Conservation (phyloP, 2,888 invertebrate genomes). For the Mythimna ferrago region DNA sequence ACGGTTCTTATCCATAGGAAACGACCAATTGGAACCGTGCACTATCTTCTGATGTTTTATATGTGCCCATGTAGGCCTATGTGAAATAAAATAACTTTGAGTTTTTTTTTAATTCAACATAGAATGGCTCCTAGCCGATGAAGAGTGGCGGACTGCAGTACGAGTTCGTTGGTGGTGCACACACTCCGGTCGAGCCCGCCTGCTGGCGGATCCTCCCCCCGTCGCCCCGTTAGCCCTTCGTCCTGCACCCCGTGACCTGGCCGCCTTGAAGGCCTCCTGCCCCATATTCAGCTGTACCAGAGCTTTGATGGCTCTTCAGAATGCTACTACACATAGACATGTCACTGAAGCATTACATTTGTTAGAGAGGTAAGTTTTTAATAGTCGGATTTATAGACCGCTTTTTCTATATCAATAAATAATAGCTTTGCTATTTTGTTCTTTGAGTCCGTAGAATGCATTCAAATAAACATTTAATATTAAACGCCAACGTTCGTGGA, state of each 20-base stretch:
- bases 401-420: too few relatives aligned
- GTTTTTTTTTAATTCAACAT: neutral
- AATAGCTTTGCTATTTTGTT: too few relatives aligned
- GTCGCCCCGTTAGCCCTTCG: slow-evolving; percentile 75
- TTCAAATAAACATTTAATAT: too few relatives aligned
- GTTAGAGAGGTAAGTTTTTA: slow-evolving; percentile 88
- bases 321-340: slow-evolving; percentile 91
- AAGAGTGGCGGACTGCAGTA: slow-evolving; percentile 79
- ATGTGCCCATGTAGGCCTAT: too few relatives aligned
- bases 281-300: slow-evolving; percentile 88
- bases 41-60: too few relatives aligned
- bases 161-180: slow-evolving; percentile 84
- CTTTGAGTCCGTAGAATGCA: too few relatives aligned
- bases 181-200: slow-evolving; percentile 68
- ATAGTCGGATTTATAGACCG: neutral
- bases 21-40: too few relatives aligned
- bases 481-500: too few relatives aligned
- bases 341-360: slow-evolving; percentile 90
- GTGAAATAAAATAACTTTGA: too few relatives aligned
- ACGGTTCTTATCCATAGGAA: too few relatives aligned
- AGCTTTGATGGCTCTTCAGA: slow-evolving; percentile 91
- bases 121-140: slow-evolving; percentile 84
- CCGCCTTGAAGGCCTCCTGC: slow-evolving; percentile 87
- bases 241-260: slow-evolving; percentile 82
- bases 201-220: slow-evolving; percentile 69